These are phyloP conservation scores for Tichodroma muraria DNA, from an alignment of 2,113 vertebrate genomes.

Conservation along the genomic window DNA sequence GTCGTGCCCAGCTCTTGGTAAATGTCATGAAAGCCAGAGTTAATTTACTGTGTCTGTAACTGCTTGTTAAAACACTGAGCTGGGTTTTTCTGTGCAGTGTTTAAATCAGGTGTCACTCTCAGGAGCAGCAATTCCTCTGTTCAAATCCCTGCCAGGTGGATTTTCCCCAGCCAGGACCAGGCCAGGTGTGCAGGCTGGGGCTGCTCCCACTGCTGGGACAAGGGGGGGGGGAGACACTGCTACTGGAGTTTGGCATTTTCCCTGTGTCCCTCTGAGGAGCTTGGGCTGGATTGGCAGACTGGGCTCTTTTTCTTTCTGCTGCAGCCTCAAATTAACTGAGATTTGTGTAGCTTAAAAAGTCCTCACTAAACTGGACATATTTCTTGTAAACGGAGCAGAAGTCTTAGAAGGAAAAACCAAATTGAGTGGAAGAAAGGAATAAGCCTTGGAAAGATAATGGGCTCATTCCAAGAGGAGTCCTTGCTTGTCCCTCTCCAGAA, in stretches of 20 bases:
- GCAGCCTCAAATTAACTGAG: neutral
- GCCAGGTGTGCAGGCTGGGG: neutral
- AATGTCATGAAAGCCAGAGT: neutral
- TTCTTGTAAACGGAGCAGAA: neutral
- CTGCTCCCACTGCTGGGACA: too few relatives aligned
- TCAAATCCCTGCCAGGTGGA: neutral
- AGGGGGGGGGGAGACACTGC: neutral
- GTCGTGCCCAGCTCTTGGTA: neutral
- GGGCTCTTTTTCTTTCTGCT: neutral
- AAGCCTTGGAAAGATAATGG: neutral
- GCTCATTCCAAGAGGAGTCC: neutral
- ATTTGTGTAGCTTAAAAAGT: neutral
- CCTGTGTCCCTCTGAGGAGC: fast-evolving
- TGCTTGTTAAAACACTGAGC: neutral
- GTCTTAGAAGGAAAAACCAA: neutral
- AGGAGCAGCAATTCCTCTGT: neutral
- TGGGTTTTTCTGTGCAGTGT: neutral
- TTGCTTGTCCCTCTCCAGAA: neutral
- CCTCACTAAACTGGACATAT: neutral
- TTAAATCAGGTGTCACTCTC: neutral
- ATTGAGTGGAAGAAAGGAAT: neutral
- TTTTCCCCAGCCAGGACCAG: neutral
- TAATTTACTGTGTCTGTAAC: neutral
- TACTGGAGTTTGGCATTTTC: fast-evolving
- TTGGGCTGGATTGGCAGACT: neutral